phyloP scores from a whole-genome alignment of 2,888 invertebrate species.

The Cephus runcator region DNA sequence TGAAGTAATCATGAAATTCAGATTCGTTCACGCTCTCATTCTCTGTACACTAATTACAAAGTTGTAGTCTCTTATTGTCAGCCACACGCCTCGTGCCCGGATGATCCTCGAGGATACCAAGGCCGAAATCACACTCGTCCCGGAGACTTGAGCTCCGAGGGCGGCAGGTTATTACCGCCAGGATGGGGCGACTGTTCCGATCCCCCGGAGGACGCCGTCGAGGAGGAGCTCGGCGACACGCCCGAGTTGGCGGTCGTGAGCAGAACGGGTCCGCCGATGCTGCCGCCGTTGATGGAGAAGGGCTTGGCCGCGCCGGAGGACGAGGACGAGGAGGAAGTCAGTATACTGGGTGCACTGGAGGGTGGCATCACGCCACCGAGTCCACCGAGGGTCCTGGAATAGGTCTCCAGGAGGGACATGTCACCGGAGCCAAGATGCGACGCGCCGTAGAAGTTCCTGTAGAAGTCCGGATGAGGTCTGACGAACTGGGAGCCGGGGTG shows the following conservation, averaged over 20 bases:
- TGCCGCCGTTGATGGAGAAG: slow-evolving; percentile 60
- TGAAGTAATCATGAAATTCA: neutral
- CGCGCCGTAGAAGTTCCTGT: slow-evolving; percentile 80
- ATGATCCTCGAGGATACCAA: neutral
- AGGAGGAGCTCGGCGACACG: slow-evolving; percentile 70
- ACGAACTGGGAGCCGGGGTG: slow-evolving; percentile 73
- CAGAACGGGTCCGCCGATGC: slow-evolving; percentile 70
- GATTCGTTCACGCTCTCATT: slow-evolving; percentile 18
- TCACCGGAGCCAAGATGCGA: slow-evolving; percentile 72
- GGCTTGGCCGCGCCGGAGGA: slow-evolving; percentile 65
- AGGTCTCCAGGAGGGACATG: slow-evolving; percentile 77
- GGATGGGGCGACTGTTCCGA: slow-evolving; percentile 61
- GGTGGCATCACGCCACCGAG: slow-evolving; percentile 61
- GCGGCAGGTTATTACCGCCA: slow-evolving; percentile 40
- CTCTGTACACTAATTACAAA: slow-evolving; percentile 64
- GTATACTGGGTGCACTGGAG: slow-evolving; percentile 52
- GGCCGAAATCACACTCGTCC: slow-evolving; percentile 58
- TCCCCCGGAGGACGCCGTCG: slow-evolving; percentile 69
- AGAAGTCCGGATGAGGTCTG: slow-evolving; percentile 77
- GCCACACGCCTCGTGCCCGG: slow-evolving; percentile 37
- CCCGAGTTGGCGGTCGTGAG: slow-evolving; percentile 68
- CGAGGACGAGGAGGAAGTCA: slow-evolving; percentile 67
- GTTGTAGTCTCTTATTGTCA: slow-evolving; percentile 57
- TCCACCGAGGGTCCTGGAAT: slow-evolving; percentile 77
- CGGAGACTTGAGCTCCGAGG: slow-evolving; percentile 61